Conservation (phyloP, 1,140 invertebrate species). For the Bursaphelenchus mucronatus region DNA sequence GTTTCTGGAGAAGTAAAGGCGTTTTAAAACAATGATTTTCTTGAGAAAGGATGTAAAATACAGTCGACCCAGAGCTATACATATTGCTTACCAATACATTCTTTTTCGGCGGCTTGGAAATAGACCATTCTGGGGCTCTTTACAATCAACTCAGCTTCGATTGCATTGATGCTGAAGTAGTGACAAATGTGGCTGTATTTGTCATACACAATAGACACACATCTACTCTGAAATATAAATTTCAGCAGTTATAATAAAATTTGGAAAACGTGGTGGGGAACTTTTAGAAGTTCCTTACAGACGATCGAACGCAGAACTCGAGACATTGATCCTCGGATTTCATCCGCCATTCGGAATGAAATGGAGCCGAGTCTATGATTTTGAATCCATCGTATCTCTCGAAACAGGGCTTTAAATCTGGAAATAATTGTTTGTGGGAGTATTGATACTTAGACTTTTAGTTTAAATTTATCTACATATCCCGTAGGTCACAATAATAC, state of each 20-base stretch:
- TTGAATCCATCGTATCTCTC: conserved; percentile 52
- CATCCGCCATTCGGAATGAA: conserved; percentile 50
- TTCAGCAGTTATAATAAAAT: conserved; percentile 10
- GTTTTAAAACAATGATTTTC: too few relatives aligned
- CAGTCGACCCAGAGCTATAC: too few relatives aligned
- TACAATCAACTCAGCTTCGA: conserved; percentile 44
- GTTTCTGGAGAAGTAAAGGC: too few relatives aligned
- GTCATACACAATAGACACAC: conserved; percentile 54
- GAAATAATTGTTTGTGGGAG: too few relatives aligned
- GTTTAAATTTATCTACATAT: too few relatives aligned
- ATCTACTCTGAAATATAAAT: conserved; percentile 43
- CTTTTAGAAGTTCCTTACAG: conserved; percentile 38
- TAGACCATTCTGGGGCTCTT: conserved; percentile 44
- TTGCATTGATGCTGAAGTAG: conserved; percentile 48
- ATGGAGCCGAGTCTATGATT: conserved; percentile 42
- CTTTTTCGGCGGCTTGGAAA: conserved; percentile 45
- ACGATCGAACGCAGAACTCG: conserved; percentile 41
- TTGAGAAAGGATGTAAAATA: too few relatives aligned
- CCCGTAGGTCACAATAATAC: too few relatives aligned
- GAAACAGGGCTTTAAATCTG: conserved; percentile 55
- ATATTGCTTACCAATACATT: conserved; percentile 39
- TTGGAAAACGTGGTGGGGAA: conserved; percentile 3
- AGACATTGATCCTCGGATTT: conserved; percentile 47
- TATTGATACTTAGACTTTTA: too few relatives aligned
- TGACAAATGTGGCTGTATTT: conserved; percentile 51